Percentiles rank a stretch among this genome's conserved stretches.
These are phyloP conservation scores for Adelosebastes latens DNA, from an alignment of 2,797 vertebrate genomes.

Conservation along the genomic window DNA sequence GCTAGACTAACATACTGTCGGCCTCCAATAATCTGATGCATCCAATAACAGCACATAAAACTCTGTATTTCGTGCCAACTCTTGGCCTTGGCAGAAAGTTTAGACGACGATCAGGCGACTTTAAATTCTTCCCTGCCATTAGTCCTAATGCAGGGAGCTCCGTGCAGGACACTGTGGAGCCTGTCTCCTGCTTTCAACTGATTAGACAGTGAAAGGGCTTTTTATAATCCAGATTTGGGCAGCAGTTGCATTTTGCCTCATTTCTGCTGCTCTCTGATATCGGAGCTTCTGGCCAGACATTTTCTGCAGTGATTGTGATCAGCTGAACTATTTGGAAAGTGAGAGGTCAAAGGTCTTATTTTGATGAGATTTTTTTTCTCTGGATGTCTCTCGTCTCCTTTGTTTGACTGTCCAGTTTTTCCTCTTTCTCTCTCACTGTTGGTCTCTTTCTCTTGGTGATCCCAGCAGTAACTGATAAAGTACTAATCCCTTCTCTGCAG, in stretches of 20 bases:
- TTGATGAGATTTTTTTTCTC: not conserved
- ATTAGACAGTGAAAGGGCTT: constrained; percentile 72
- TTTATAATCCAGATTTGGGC: constrained; percentile 78
- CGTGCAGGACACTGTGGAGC: constrained; percentile 27
- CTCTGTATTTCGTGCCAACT: not conserved
- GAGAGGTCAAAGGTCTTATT: constrained; percentile 25
- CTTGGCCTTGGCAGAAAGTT: constrained; percentile 29
- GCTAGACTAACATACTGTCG: not conserved
- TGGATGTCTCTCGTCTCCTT: not conserved
- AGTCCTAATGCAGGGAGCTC: constrained; percentile 22
- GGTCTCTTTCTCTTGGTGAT: not conserved
- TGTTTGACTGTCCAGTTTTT: constrained; percentile 11
- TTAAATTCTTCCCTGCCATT: constrained; percentile 42
- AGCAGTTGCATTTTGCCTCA: constrained; percentile 45
- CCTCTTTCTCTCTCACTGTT: not conserved
- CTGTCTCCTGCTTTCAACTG: constrained; percentile 69
- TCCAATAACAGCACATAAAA: constrained; percentile 10
- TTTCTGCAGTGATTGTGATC: constrained; percentile 38
- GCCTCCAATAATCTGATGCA: not conserved
- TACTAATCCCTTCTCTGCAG: constrained; percentile 17
- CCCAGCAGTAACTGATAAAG: constrained; percentile 8
- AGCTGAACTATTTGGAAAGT: constrained; percentile 17
- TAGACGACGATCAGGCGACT: constrained; percentile 22
- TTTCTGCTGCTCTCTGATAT: constrained; percentile 43
- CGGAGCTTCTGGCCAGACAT: constrained; percentile 16